Evolutionary conservation across 1,140 invertebrate species (phyloP).

Genomic region (Arctopsyche grandis): DNA sequence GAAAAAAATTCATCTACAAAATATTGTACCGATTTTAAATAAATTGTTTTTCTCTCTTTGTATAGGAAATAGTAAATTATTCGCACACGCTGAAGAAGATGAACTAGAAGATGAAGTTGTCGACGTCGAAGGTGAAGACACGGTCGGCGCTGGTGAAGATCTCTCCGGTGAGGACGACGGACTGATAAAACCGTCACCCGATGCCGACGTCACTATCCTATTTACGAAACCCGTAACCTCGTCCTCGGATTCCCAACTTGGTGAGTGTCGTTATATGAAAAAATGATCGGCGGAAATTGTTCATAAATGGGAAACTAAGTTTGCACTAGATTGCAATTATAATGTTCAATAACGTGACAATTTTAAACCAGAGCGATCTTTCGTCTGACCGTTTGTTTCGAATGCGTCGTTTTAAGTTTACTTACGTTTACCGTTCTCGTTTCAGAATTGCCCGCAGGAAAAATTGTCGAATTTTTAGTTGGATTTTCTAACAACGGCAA

Average conservation of each 20-base stretch:
- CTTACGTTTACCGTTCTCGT: no score
- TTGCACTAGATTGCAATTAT: no score
- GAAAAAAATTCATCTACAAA: no score
- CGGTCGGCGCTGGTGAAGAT: constrained; percentile 71
- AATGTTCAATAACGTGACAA: neutral
- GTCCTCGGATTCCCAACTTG: constrained; percentile 69
- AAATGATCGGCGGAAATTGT: no score
- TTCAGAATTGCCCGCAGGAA: constrained; percentile 91
- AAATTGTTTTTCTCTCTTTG: no score
- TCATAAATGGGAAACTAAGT: no score
- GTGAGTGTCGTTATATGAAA: constrained; percentile 59
- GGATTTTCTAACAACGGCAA: constrained; percentile 96
- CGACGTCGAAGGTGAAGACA: constrained; percentile 77
- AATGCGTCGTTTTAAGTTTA: no score
- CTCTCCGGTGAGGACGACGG: constrained; percentile 74
- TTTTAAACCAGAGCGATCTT: no score
- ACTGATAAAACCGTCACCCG: constrained; percentile 82
- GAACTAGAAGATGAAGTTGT: constrained; percentile 80
- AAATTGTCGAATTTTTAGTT: constrained; percentile 93
- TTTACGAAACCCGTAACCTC: constrained; percentile 85
- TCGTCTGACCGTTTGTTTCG: no score
- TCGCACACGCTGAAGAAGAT: constrained; percentile 78
- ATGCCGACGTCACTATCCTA: constrained; percentile 91
- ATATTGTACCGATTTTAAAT: no score
- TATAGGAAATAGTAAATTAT: constrained; percentile 68